Evolutionary conservation across 1,140 invertebrate species (phyloP).

Genomic region (Frieseomelitta varia): DNA sequence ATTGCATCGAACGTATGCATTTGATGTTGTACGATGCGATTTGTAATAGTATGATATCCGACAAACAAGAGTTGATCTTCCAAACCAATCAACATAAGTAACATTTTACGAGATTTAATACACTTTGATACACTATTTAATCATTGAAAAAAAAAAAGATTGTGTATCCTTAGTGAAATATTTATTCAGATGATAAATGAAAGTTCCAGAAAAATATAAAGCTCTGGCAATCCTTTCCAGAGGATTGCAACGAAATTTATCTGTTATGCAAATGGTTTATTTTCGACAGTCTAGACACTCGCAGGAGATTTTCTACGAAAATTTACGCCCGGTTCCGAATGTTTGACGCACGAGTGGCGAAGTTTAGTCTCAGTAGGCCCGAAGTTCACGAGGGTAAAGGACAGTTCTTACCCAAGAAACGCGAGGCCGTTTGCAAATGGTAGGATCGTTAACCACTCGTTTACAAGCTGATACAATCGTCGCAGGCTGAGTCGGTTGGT

Average conservation of each 20-base stretch:
- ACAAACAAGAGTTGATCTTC: too few species aligned
- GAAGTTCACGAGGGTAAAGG: neutral
- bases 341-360: slow-evolving; percentile 19
- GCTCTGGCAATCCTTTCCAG: neutral
- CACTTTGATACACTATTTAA: too few species aligned
- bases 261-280: neutral
- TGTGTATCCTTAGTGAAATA: too few species aligned
- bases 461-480: slow-evolving; percentile 54
- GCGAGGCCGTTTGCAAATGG: slow-evolving; percentile 19
- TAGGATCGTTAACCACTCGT: slow-evolving; percentile 56
- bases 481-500: neutral
- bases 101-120: too few species aligned
- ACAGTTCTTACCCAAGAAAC: slow-evolving; percentile 7
- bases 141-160: too few species aligned
- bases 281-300: neutral
- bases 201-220: neutral
- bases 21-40: too few species aligned
- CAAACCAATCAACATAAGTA: too few species aligned
- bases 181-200: too few species aligned
- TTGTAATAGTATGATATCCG: too few species aligned
- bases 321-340: neutral
- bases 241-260: neutral
- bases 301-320: slow-evolving; percentile 1
- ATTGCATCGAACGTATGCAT: too few species aligned
- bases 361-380: slow-evolving; percentile 1